Conservation (phyloP, 2,113 vertebrate species). For the Lophura nycthemera region DNA sequence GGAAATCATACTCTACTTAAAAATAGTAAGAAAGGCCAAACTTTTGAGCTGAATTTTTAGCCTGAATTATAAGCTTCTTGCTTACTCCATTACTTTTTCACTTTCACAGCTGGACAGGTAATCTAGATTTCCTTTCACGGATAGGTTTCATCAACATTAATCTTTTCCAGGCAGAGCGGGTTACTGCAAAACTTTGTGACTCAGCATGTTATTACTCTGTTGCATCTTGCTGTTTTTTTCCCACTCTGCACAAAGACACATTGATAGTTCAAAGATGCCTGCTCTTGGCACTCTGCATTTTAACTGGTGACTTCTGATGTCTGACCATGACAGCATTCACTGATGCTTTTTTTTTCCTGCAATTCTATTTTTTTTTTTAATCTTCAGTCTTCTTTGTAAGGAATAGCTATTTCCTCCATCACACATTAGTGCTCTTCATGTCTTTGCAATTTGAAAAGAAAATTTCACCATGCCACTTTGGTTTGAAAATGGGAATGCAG, state of each 20-base stretch:
- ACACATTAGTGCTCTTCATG: background rate
- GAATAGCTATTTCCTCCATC: background rate
- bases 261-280: background rate
- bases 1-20: background rate
- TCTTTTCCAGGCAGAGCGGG: background rate
- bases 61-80: background rate
- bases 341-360: background rate
- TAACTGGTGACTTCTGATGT: background rate
- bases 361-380: background rate
- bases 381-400: background rate
- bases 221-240: background rate
- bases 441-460: background rate
- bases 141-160: background rate
- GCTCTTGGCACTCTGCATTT: background rate
- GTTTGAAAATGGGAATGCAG: background rate
- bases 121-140: conserved; percentile 6
- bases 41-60: background rate
- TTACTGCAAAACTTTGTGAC: background rate
- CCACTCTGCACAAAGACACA: background rate
- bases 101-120: background rate
- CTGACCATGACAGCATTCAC: background rate
- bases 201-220: conserved; percentile 3
- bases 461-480: background rate
- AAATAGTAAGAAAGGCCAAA: background rate
- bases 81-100: background rate